Evolutionary conservation across 2,797 vertebrate species (phyloP).

Genomic region (Epinephelus coioides): DNA sequence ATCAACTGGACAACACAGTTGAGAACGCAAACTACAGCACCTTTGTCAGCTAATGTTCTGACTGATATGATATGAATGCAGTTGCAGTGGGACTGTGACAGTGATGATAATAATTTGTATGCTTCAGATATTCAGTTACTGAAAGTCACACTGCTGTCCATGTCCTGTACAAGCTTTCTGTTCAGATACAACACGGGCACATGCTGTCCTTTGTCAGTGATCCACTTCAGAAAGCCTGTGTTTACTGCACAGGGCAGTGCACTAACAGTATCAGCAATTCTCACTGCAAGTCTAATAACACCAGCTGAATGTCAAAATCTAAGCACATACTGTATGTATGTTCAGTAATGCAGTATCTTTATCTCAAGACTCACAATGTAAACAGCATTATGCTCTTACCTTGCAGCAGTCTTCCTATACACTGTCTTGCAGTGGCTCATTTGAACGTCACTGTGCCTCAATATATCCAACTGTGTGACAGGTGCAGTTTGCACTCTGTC

Average conservation of each 20-base stretch:
- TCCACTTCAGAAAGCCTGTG: neutral
- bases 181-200: neutral
- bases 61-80: constrained; percentile 1
- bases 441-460: constrained; percentile 22
- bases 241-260: neutral
- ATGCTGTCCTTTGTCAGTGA: neutral
- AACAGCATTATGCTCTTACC: constrained; percentile 61
- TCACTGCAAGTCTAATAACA: neutral
- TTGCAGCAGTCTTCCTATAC: constrained; percentile 59
- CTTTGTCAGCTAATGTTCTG: constrained; percentile 7
- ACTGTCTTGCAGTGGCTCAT: constrained; percentile 75
- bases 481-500: constrained; percentile 70
- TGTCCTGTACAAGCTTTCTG: neutral
- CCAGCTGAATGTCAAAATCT: neutral
- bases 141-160: neutral
- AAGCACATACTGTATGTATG: neutral
- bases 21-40: constrained; percentile 20
- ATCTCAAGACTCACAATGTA: neutral
- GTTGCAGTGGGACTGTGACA: neutral
- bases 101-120: neutral
- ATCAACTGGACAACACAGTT: constrained; percentile 54
- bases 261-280: neutral
- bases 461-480: constrained; percentile 51
- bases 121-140: neutral
- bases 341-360: neutral